Evolutionary conservation across 2,888 invertebrate species (phyloP).

Genomic region (Herminia tarsipennalis): DNA sequence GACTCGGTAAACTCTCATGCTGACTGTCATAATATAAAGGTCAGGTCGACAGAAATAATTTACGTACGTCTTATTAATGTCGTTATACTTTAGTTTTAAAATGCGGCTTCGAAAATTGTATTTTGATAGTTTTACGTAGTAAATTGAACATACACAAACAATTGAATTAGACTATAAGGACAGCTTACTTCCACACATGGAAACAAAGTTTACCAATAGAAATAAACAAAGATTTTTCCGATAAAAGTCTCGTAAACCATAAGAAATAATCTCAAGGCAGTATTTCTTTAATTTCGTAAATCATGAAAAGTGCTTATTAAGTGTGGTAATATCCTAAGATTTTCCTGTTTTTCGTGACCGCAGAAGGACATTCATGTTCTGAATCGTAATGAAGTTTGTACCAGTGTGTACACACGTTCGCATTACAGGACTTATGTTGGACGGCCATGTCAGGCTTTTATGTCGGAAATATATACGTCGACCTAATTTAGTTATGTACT

Average conservation of each 20-base stretch:
- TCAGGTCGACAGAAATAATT: too few species aligned
- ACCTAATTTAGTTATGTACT: constrained; percentile 34
- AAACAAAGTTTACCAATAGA: too few species aligned
- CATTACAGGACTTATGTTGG: constrained; percentile 58
- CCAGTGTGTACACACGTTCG: constrained; percentile 34
- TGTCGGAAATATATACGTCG: constrained; percentile 43
- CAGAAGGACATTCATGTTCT: constrained; percentile 50
- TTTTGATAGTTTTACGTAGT: too few species aligned
- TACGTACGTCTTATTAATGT: too few species aligned
- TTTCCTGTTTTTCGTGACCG: constrained; percentile 27
- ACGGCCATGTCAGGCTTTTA: constrained; percentile 56
- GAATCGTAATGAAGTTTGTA: constrained; percentile 69
- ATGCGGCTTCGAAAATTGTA: too few species aligned
- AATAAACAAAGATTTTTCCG: not conserved
- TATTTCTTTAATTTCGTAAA: constrained; percentile 7
- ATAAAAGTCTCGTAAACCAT: not conserved
- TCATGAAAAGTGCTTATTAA: constrained; percentile 35
- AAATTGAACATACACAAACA: too few species aligned
- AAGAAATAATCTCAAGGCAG: not conserved
- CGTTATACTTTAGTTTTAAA: too few species aligned
- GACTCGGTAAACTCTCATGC: too few species aligned
- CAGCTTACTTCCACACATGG: too few species aligned
- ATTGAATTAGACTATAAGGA: too few species aligned
- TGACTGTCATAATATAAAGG: too few species aligned
- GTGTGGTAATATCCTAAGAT: constrained; percentile 47